Evolutionary conservation across 2,113 vertebrate genomes (phyloP).

Genomic region (Sapajus apella): DNA sequence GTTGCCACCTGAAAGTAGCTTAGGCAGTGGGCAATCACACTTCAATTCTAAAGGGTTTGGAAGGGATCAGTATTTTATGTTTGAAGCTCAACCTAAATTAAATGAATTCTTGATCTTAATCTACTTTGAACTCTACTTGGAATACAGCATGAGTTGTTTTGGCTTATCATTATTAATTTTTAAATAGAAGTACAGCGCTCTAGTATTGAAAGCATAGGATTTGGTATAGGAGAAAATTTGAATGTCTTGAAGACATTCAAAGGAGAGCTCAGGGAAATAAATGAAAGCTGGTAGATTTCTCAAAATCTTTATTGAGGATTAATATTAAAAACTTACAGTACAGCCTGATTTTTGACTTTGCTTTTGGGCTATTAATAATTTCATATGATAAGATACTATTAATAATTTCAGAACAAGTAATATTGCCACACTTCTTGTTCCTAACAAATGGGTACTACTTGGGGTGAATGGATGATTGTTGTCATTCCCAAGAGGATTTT

Average conservation of each 20-base stretch:
- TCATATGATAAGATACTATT: background rate
- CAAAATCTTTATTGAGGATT: constrained; percentile 16
- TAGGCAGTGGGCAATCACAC: background rate
- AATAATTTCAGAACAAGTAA: background rate
- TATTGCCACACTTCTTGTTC: background rate
- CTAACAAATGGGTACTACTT: background rate
- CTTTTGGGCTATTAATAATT: background rate
- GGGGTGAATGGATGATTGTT: background rate
- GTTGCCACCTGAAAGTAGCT: background rate
- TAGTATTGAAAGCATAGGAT: background rate
- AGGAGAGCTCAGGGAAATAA: background rate
- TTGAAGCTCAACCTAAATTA: background rate
- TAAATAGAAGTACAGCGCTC: background rate
- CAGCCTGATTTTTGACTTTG: background rate
- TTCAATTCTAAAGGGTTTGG: background rate
- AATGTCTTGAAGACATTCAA: constrained; percentile 9
- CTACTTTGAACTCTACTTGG: constrained; percentile 12
- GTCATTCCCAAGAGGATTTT: background rate
- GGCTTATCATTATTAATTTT: constrained; percentile 41
- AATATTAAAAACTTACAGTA: background rate
- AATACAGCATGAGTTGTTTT: constrained; percentile 17
- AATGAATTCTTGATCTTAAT: constrained; percentile 28
- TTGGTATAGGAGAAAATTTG: background rate
- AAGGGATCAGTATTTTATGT: background rate
- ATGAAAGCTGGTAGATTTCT: background rate